Conservation (phyloP, 2,113 vertebrate species). For the Anhinga rufa region DNA sequence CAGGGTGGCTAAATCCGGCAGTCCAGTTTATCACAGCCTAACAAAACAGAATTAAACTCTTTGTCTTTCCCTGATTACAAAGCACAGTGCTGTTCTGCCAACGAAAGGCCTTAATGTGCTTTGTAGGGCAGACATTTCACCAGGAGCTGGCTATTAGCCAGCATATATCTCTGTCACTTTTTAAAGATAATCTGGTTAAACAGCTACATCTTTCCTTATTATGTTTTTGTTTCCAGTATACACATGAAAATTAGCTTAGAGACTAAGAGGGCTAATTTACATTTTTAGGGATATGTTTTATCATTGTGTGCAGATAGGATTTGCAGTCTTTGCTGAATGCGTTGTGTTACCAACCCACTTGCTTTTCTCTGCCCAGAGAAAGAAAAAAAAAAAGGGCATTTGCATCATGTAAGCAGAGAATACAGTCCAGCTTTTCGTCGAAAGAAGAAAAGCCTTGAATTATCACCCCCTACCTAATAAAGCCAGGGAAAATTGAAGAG, state of each 20-base stretch:
- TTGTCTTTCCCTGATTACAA: neutral
- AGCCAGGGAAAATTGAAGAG: neutral
- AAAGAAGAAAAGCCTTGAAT: neutral
- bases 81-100: neutral
- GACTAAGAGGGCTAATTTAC: slow-evolving; percentile 37
- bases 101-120: neutral
- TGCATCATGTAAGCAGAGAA: neutral
- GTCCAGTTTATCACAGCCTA: neutral
- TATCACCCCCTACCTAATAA: neutral
- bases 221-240: slow-evolving; percentile 42
- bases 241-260: slow-evolving; percentile 60
- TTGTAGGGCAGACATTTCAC: neutral
- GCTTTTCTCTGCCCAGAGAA: neutral
- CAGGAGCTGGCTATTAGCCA: slow-evolving; percentile 45
- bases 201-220: slow-evolving; percentile 49
- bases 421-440: neutral
- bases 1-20: neutral
- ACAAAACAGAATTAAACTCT: slow-evolving; percentile 1
- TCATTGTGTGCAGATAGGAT: slow-evolving; percentile 52
- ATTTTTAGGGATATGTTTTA: slow-evolving; percentile 56
- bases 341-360: neutral
- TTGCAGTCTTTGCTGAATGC: neutral
- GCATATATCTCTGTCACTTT: slow-evolving; percentile 29
- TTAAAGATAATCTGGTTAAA: slow-evolving; percentile 59
- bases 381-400: neutral